phyloP scores from a whole-genome alignment of 2,888 invertebrate species.

The Drosophila kanekoi region DNA sequence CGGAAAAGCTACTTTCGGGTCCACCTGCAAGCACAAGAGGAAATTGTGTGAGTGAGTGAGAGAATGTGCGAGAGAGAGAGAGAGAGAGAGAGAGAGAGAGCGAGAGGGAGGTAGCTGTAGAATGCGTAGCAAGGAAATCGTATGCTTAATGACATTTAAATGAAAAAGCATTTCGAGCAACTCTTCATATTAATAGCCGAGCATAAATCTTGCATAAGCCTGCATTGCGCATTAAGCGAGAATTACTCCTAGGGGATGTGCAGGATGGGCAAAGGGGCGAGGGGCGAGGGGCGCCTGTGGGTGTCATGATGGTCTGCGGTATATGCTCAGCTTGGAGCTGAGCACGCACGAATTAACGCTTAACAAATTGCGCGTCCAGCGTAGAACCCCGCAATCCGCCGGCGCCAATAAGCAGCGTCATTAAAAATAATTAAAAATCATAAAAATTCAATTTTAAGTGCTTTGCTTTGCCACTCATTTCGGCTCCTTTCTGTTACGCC shows the following conservation, averaged over 20 bases:
- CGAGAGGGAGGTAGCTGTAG: constrained; percentile 5
- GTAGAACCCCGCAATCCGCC: constrained; percentile 4
- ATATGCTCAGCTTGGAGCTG: constrained; percentile 59
- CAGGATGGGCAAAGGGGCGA: background rate
- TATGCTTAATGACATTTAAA: constrained; percentile 79
- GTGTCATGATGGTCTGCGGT: constrained; percentile 10
- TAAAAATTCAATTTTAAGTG: constrained; percentile 83
- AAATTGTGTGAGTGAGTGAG: background rate
- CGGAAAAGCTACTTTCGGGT: constrained; percentile 99
- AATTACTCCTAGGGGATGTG: constrained; percentile 61
- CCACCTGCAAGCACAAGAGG: constrained; percentile 90
- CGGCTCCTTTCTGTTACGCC: constrained; percentile 5
- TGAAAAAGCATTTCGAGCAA: constrained; percentile 77
- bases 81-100: too few relatives aligned
- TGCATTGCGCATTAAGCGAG: constrained; percentile 79
- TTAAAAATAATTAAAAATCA: constrained; percentile 84
- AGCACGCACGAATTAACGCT: constrained; percentile 81
- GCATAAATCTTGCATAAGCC: constrained; percentile 81
- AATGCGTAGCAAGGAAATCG: constrained; percentile 55
- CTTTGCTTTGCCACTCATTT: constrained; percentile 52
- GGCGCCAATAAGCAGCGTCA: constrained; percentile 77
- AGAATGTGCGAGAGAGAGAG: too few relatives aligned
- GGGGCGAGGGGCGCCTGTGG: background rate
- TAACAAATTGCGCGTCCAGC: constrained; percentile 76
- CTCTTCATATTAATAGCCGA: constrained; percentile 80